phyloP scores from a whole-genome alignment of 92 coral and sea anemone species.

The Nematostella vectensis region DNA sequence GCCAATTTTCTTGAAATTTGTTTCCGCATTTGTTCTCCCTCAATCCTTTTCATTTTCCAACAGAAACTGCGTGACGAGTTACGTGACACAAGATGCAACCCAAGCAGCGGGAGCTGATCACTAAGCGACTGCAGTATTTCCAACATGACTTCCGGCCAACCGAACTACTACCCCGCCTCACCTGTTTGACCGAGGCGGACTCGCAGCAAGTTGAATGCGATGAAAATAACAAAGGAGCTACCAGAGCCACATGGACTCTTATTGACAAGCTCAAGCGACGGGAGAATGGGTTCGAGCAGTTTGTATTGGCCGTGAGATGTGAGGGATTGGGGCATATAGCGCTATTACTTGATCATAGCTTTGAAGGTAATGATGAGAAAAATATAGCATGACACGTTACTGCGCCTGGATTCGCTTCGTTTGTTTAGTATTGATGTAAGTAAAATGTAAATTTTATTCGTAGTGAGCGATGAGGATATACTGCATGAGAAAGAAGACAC shows the following conservation, averaged over 20 bases:
- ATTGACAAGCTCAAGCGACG: conserved; percentile 32
- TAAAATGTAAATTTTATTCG: too few species aligned
- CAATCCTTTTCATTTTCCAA: not conserved
- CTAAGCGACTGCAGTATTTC: conserved; percentile 8
- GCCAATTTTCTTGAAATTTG: too few species aligned
- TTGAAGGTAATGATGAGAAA: too few species aligned
- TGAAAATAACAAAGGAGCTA: conserved; percentile 32
- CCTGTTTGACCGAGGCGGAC: conserved; percentile 59
- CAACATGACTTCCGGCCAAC: conserved; percentile 39
- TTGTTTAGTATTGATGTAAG: too few species aligned
- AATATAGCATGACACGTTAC: too few species aligned
- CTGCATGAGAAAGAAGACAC: not conserved
- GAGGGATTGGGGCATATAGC: conserved; percentile 33
- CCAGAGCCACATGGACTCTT: conserved; percentile 27
- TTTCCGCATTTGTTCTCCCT: not conserved
- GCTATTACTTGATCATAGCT: conserved; percentile 32
- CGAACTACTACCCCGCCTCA: conserved; percentile 38
- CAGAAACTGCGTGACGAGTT: not conserved
- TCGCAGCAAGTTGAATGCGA: conserved; percentile 36
- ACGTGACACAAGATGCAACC: conserved; percentile 30
- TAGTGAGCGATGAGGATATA: not conserved
- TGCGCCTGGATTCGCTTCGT: too few species aligned
- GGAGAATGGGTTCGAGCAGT: conserved; percentile 21
- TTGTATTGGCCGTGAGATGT: conserved; percentile 25
- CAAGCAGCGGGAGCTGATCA: conserved; percentile 26